Conservation (phyloP, 2,113 vertebrate genomes). For the Stegastes partitus region DNA sequence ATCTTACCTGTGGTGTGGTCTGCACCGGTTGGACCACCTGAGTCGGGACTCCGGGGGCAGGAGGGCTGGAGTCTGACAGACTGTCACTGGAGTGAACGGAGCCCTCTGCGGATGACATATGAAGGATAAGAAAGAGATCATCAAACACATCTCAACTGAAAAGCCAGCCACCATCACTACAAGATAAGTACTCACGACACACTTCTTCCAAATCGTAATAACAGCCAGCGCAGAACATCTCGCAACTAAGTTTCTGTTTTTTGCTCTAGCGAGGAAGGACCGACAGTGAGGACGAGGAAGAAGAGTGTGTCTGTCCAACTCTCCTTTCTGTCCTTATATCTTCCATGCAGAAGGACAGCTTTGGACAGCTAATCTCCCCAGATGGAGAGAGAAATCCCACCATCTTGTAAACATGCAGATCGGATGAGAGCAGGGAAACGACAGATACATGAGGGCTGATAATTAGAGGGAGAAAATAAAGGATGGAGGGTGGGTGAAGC, state of each 20-base stretch:
- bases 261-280: constrained; percentile 9
- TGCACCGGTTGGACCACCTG: constrained; percentile 92
- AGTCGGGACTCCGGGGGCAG: constrained; percentile 87
- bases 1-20: constrained; percentile 87
- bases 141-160: constrained; percentile 7
- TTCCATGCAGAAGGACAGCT: constrained; percentile 68
- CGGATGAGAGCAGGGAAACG: constrained; percentile 69
- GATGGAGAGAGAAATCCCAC: constrained; percentile 81
- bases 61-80: constrained; percentile 89
- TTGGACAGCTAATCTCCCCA: constrained; percentile 86
- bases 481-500: constrained; percentile 1
- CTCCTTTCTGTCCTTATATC: constrained; percentile 77
- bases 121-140: constrained; percentile 5
- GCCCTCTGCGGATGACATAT: constrained; percentile 83
- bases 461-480: constrained; percentile 26
- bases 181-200: constrained; percentile 77
- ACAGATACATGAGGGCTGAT: constrained; percentile 48
- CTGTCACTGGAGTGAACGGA: constrained; percentile 90
- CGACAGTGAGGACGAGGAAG: constrained; percentile 4
- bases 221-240: constrained; percentile 82
- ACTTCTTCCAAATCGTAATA: constrained; percentile 76
- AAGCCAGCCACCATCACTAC: neutral
- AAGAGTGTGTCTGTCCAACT: constrained; percentile 40
- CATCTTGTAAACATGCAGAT: constrained; percentile 84
- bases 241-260: constrained; percentile 13